These are phyloP conservation scores for Ahaetulla prasina DNA, from an alignment of 2,113 vertebrate genomes.

Conservation along the genomic window DNA sequence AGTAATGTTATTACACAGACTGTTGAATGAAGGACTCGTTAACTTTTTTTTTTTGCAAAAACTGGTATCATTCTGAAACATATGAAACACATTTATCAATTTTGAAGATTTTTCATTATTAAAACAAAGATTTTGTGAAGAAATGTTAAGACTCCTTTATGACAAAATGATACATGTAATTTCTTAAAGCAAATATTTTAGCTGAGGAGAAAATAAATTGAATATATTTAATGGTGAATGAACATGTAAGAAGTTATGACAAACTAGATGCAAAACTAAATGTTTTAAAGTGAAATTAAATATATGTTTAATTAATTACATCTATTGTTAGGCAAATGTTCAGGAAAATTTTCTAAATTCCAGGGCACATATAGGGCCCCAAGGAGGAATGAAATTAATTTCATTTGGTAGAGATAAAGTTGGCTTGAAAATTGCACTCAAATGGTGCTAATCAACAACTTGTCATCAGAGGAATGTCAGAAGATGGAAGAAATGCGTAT, in stretches of 20 bases:
- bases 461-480: not conserved
- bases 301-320: not conserved
- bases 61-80: not conserved
- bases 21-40: not conserved
- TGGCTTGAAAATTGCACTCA: not conserved
- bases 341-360: not conserved
- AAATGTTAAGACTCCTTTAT: not conserved
- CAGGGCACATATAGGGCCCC: not conserved
- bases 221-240: not conserved
- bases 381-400: not conserved
- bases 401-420: not conserved
- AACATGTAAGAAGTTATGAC: not conserved
- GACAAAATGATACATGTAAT: not conserved
- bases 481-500: not conserved
- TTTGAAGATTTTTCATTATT: not conserved
- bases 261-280: not conserved
- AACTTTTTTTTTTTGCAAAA: not conserved
- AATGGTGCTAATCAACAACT: not conserved
- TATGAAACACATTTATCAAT: not conserved
- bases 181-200: not conserved
- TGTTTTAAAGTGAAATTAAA: not conserved
- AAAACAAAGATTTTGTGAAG: not conserved
- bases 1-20: slow-evolving; percentile 2
- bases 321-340: not conserved
- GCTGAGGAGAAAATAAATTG: not conserved